phyloP scores from a whole-genome alignment of 2,888 invertebrate genomes.

The Iselma pallidipennis region DNA sequence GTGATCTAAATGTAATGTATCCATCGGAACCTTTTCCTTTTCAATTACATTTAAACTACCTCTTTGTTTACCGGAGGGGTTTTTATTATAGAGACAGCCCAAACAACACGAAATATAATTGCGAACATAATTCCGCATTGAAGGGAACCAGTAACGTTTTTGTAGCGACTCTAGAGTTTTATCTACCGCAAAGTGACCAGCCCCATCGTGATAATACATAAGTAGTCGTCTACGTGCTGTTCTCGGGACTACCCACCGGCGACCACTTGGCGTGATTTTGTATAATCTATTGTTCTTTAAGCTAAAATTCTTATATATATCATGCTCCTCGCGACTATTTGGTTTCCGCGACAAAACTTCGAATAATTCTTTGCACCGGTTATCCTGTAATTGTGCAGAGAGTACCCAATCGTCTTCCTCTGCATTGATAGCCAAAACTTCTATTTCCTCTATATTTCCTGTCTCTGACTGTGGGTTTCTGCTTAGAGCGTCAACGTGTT shows the following conservation, averaged over 20 bases:
- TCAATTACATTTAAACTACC: slow-evolving; percentile 20
- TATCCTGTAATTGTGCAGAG: not conserved
- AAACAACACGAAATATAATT: slow-evolving; percentile 26
- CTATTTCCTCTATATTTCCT: too few species aligned
- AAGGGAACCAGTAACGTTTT: slow-evolving; percentile 13
- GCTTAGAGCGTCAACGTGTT: not conserved
- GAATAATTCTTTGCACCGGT: too few species aligned
- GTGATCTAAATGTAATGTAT: slow-evolving; percentile 40
- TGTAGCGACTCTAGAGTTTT: not conserved
- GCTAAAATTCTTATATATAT: not conserved
- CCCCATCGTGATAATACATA: too few species aligned
- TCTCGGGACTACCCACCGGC: too few species aligned
- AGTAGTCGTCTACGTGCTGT: too few species aligned
- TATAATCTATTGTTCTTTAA: not conserved
- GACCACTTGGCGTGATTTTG: too few species aligned
- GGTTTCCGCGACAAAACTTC: too few species aligned
- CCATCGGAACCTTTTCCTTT: slow-evolving; percentile 36
- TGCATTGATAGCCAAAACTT: too few species aligned
- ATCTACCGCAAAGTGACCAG: too few species aligned
- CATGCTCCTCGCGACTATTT: too few species aligned
- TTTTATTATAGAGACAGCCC: slow-evolving; percentile 35
- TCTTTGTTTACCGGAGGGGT: slow-evolving; percentile 20
- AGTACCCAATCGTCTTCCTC: not conserved
- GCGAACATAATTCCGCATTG: slow-evolving; percentile 14
- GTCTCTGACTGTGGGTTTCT: not conserved